Conservation (phyloP, 2,888 invertebrate genomes). For the Parnassius mnemosyne region DNA sequence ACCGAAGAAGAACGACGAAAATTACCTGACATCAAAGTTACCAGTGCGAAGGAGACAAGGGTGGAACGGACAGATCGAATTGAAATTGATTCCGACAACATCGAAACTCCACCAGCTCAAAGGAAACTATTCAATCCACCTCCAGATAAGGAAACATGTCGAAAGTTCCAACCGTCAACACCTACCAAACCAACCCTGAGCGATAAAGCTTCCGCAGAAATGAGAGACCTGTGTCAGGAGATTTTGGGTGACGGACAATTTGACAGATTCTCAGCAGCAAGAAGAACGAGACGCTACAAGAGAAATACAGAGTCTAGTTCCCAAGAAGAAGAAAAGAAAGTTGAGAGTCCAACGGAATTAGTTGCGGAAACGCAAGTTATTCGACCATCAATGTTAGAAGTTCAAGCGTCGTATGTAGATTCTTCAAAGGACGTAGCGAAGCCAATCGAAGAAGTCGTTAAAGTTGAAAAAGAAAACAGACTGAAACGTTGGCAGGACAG, state of each 20-base stretch:
- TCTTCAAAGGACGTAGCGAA: conserved; percentile 55
- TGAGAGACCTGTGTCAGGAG: conserved; percentile 74
- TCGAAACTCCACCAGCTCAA: conserved; percentile 92
- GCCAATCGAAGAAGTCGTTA: conserved; percentile 53
- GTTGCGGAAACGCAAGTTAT: conserved; percentile 79
- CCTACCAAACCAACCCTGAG: conserved; percentile 41
- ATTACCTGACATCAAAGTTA: conserved; percentile 68
- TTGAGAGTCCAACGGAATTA: conserved; percentile 64
- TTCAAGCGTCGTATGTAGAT: conserved; percentile 76
- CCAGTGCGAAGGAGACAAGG: conserved; percentile 47
- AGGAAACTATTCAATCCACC: conserved; percentile 84
- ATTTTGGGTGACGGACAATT: conserved; percentile 88
- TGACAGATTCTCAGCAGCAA: conserved; percentile 89
- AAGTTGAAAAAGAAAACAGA: conserved; percentile 81
- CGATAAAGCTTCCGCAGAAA: conserved; percentile 61
- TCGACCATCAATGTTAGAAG: conserved; percentile 73
- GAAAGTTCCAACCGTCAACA: conserved; percentile 70
- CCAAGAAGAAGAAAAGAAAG: conserved; percentile 78
- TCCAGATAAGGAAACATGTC: conserved; percentile 81
- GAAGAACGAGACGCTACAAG: conserved; percentile 91
- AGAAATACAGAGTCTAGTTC: conserved; percentile 81
- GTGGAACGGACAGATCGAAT: conserved; percentile 80
- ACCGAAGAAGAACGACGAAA: conserved; percentile 83
- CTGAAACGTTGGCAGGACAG: conserved; percentile 86
- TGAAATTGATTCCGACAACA: conserved; percentile 94